Evolutionary conservation across 2,888 invertebrate genomes (phyloP), one percentile per base, ranked within the genome.

Genomic region (Mechanitis mazaeus): DNA sequence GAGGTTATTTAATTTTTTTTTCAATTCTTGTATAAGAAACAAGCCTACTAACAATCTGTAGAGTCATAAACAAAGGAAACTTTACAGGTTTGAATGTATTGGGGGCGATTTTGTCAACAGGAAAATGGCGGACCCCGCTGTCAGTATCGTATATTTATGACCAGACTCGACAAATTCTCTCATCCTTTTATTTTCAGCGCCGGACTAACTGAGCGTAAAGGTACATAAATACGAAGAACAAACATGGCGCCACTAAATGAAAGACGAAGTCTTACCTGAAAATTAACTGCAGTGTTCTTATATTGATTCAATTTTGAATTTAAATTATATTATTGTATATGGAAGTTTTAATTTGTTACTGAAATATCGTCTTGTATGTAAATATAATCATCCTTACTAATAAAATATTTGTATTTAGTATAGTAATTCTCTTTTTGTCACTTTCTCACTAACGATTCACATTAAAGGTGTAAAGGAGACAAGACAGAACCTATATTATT

Each of bases 91-190:
- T 78, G 79, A 82, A 87, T 85, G 83, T 87, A 84, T 86, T 84
- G 84, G 78, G 82, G 81, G 80, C 81, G 84, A 84, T 85, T 87
- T 85, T 87, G 88, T 88, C 87, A 87, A 88, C 88, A 88, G 84
- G 85, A 85, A 87, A 88, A 88, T 86, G 87, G 88, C 85, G 88
- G 82, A 79, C 79, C 84, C 75, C 74, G 76, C 80, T 77, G 87
- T 87, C 87, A 79, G 79, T 78, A 80, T 78, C 69, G 76, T 75
- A 83, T 84, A 88, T 88, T 88, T 88, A 88, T 83, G 84, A 82
- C 77, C 80, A 69, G 78, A 83, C 77, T 82, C 81, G 80, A 84
- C 84, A 83, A 85, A 85, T 85, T 84, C 77, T 81, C 71, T 80
- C 81, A 84, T 83, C 78, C 81, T 84, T 86, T 87, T 85, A 83